Base-by-base conservation (phyloP, 2,797 vertebrate genomes). In the Meda fulgida region DNA sequence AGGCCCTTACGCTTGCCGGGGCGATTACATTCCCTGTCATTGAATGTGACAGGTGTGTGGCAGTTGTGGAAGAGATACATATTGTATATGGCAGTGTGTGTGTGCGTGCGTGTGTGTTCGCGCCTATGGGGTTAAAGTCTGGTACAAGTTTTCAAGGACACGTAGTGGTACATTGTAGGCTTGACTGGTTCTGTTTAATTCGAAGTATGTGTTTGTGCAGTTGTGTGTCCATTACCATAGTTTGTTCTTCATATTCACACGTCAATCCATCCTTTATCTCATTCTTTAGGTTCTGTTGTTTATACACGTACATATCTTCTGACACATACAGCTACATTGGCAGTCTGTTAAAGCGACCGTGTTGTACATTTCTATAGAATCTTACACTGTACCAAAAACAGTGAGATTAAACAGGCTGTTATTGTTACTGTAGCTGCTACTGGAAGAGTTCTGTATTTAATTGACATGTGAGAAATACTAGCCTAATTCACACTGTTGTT, bases 41-140 rank as follows among this genome's bases (percentile, higher is more conserved):
- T 87, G 70, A 73, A 69, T 69, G 70, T 80, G 81, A 84, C 76
- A 78, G 66, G 26, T 67, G 67, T 53, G 66, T 86, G 66, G 78
- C 80, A 72, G 36, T 81, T 77, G 60, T 58, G 34, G 70, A 85
- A 31, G 38, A 65, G 55, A 83, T 71, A 14, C 66, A 60, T 78
- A 78, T 82, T 86, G 85, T 77, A 60, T 60, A 31, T 86, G 80
- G 53, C 72, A 70, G 80, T 63, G 23, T 31, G 31, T 53, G 43
- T 26, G 2, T 6, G 36, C 6, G 36, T 36, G 34, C 3, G 34
- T 4, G 34, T 34, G 34, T 36, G 36, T 6, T 36, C 26, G 19
- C 8, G 31, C 65, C 18, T 51, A 34, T 38, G 2, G 4, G 29
- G 70, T 75, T 69, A 73, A 53, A 60, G 26, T 7, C 26, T 40